phyloP scores from a whole-genome alignment of 2,888 invertebrate species.

The Drosophila monieri region DNA sequence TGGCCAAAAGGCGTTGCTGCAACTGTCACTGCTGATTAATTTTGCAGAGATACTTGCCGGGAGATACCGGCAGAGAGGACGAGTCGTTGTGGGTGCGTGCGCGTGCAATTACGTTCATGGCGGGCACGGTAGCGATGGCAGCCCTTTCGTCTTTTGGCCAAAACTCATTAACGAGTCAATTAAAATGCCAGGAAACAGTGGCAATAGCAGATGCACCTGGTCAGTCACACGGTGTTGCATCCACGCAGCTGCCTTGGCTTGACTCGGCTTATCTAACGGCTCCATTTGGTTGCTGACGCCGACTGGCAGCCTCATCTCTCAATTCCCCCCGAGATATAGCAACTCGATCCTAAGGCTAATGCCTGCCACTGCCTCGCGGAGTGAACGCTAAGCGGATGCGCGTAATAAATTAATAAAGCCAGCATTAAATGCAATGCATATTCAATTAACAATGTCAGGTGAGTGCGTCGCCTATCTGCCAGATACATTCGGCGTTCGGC shows the following conservation, averaged over 20 bases:
- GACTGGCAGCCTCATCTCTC: constrained; percentile 31
- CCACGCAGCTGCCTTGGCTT: constrained; percentile 36
- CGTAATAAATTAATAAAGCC: constrained; percentile 81
- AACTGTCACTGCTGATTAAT: constrained; percentile 79
- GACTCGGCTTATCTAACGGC: constrained; percentile 69
- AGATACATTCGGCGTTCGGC: constrained; percentile 64
- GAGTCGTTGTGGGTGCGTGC: constrained; percentile 75
- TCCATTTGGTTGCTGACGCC: constrained; percentile 50
- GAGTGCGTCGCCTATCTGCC: constrained; percentile 56
- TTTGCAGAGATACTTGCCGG: constrained; percentile 34
- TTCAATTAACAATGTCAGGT: constrained; percentile 78
- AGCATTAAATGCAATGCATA: constrained; percentile 77
- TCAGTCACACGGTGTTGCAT: neutral
- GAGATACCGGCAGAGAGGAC: constrained; percentile 14
- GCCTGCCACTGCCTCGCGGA: constrained; percentile 19
- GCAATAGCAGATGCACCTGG: constrained; percentile 31
- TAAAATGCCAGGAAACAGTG: constrained; percentile 74
- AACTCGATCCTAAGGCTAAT: constrained; percentile 27
- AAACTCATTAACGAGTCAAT: constrained; percentile 76
- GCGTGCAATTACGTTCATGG: constrained; percentile 66
- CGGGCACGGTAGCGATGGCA: constrained; percentile 30
- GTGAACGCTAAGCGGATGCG: constrained; percentile 73
- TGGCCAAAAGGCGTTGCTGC: constrained; percentile 64
- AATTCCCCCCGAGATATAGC: constrained; percentile 40
- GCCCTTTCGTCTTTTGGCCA: constrained; percentile 21